Evolutionary conservation across 1,140 invertebrate species (phyloP).

Genomic region (Platorchestia sp.): DNA sequence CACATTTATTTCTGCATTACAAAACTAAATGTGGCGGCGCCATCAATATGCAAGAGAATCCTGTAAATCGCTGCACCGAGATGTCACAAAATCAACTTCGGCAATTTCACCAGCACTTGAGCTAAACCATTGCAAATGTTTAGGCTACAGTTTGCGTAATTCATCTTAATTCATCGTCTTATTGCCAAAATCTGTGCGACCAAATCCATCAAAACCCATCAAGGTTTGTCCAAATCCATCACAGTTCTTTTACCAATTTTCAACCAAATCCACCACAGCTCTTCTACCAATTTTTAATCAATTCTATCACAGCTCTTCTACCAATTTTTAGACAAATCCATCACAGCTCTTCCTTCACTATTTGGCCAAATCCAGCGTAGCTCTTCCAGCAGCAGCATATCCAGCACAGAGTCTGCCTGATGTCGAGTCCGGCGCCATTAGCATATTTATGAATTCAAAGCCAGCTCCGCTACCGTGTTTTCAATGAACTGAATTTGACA

Average conservation of each 20-base stretch:
- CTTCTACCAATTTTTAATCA: neutral
- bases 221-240: neutral
- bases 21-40: too few relatives aligned
- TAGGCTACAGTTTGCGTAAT: too few relatives aligned
- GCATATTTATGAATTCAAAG: constrained; percentile 52
- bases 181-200: too few relatives aligned
- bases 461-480: constrained; percentile 40
- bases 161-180: too few relatives aligned
- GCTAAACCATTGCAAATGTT: too few relatives aligned
- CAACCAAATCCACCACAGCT: neutral
- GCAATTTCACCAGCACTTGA: too few relatives aligned
- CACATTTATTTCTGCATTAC: too few relatives aligned
- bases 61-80: too few relatives aligned
- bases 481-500: constrained; percentile 53
- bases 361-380: neutral
- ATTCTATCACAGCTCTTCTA: neutral
- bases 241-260: neutral
- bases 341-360: neutral
- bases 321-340: neutral
- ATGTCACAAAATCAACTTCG: too few relatives aligned
- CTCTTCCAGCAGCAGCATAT: constrained; percentile 11
- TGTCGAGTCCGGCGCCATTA: neutral
- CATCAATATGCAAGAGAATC: too few relatives aligned
- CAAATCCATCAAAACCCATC: too few relatives aligned
- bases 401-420: neutral